Conservation (phyloP, 2,113 vertebrate species). For the Actenoides hombroni region DNA sequence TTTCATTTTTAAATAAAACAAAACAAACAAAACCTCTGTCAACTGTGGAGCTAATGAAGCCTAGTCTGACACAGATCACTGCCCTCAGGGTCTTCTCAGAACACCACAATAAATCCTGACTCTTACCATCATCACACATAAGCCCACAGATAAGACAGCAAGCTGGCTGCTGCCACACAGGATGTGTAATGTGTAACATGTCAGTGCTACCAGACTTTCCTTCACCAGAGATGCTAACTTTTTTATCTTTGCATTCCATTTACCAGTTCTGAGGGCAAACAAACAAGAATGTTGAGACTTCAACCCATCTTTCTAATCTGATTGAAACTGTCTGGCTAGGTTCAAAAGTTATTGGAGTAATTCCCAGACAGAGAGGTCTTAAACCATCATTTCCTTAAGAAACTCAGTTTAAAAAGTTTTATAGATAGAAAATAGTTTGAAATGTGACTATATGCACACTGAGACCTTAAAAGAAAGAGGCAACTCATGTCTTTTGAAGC, state of each 20-base stretch:
- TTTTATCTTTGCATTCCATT: not conserved
- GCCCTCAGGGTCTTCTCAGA: not conserved
- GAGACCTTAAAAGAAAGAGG: not conserved
- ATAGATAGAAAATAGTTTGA: not conserved
- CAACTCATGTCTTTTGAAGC: not conserved
- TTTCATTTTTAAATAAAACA: not conserved
- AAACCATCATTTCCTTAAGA: not conserved
- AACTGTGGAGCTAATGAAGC: not conserved
- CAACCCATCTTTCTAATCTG: not conserved
- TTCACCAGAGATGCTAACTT: not conserved
- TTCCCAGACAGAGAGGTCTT: not conserved
- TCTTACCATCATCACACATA: not conserved
- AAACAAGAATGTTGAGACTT: not conserved
- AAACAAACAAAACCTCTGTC: not conserved
- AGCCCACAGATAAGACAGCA: not conserved
- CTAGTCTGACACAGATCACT: not conserved
- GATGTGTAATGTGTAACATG: not conserved
- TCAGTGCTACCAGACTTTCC: not conserved
- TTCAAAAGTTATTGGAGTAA: not conserved
- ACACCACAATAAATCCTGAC: not conserved
- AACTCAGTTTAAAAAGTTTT: not conserved
- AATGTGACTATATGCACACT: not conserved
- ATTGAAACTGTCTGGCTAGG: not conserved
- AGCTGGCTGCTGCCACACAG: not conserved
- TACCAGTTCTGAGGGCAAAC: rapidly evolving